phyloP scores from a whole-genome alignment of 1,140 invertebrate species.

The Microplitis demolitor region DNA sequence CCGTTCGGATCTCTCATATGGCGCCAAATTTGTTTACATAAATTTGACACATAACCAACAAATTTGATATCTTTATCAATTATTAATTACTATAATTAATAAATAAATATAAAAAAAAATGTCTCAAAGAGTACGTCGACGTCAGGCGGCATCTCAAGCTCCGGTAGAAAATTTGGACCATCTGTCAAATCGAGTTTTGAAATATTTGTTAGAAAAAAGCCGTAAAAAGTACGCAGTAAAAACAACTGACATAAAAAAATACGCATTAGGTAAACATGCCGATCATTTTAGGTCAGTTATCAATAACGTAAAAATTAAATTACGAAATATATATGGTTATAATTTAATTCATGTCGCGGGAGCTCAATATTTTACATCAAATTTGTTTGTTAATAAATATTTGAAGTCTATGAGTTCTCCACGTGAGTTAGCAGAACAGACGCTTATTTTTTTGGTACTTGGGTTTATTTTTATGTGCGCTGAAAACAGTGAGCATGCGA shows the following conservation, averaged over 20 bases:
- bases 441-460: background rate
- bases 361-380: background rate
- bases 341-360: background rate
- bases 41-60: too few relatives aligned
- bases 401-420: background rate
- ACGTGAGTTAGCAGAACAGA: background rate
- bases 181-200: background rate
- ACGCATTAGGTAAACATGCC: background rate
- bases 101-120: background rate
- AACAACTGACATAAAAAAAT: background rate
- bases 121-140: background rate
- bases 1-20: too few relatives aligned
- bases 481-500: background rate
- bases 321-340: background rate
- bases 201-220: background rate
- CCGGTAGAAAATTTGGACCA: background rate
- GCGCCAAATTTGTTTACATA: too few relatives aligned
- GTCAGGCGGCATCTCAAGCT: too few relatives aligned
- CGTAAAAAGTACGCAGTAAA: background rate
- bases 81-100: background rate
- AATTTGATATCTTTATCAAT: too few relatives aligned
- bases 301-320: background rate
- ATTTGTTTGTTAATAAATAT: background rate
- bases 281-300: background rate
- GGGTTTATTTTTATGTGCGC: background rate